Evolutionary conservation across 2,113 vertebrate genomes (phyloP), one percentile per base, ranked within the genome.

Genomic region (Cynoglossus semilaevis): DNA sequence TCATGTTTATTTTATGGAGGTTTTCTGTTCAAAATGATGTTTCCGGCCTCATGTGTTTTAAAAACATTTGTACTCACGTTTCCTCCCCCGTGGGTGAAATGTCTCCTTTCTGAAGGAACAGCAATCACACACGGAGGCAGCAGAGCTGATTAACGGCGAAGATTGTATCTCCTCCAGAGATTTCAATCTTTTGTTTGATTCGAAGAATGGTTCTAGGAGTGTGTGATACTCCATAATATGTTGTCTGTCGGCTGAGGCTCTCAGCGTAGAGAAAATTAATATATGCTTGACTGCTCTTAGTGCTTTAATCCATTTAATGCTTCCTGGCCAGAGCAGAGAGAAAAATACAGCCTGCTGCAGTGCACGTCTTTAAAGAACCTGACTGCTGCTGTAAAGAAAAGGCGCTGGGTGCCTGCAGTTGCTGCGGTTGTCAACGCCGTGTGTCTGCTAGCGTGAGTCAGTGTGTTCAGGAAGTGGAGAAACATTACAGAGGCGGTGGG

Each of bases 251-350:
- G 48, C 56, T 70, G 63, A 48, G 57, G 72, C 70, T 44, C 63
- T 74, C 70, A 49, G 46, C 74, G 53, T 75, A 77, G 58, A 77
- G 75, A 68, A 86, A 87, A 84, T 84, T 46, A 88, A 83, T 82
- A 68, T 64, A 67, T 73, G 67, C 76, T 77, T 84, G 80, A 73
- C 74, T 85, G 80, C 85, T 76, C 63, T 73, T 52, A 51, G 58
- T 58, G 65, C 67, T 84, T 84, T 84, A 84, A 86, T 88, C 83
- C 76, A 80, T 83, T 83, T 79, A 87, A 86, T 84, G 79, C 76
- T 79, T 69, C 55, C 62, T 76, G 67, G 63, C 76, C 74, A 68
- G 61, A 76, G 59, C 79, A 83, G 36, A 68, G 47, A 67, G 59
- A 63, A 63, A 68, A 74, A 72, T 64, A 76, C 55, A 66, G 63